Evolutionary conservation across 2,113 vertebrate species (phyloP), one percentile per base, ranked within the genome.

Genomic region (Leuciscus idus): DNA sequence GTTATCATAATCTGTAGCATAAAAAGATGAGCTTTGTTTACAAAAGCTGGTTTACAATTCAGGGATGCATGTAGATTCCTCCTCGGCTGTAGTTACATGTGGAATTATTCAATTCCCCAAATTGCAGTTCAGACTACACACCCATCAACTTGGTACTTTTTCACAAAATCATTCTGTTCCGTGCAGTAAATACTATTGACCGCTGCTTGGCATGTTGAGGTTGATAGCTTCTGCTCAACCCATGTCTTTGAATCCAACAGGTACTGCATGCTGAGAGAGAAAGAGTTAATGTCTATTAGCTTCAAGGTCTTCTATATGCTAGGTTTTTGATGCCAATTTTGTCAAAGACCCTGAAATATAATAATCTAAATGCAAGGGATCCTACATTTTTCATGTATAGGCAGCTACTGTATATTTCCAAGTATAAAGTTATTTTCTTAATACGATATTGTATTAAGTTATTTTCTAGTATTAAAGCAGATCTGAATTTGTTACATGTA

Each of bases 221-320:
- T 5, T 1, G 0, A 52, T 1, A 89, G 93, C 46, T 87, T 89
- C 66, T 82, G 83, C 77, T 95, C 95, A 68, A 95, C 89, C 94
- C 95, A 95, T 17, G 94, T 93, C 84, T 90, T 89, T 33, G 90
- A 91, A 52, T 95, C 94, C 92, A 95, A 50, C 28, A 95, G 88
- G 74, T 95, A 95, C 85, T 92, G 92, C 90, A 93, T 95, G 83
- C 95, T 95, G 36, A 10, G 57, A 85, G 46, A 79, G 4, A 77
- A 52, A 55, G 26, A 77, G 28, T 74, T 74, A 4, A 73, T 46
- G 39, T 48, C 21, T 26, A 15, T 74, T 74, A 48, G 33, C 33
- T 68, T 19, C 7, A 17, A 43, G 4, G n/a, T 50, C 11, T 17
- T 76, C 6, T 46, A 74, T 52, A 52, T 52, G 50, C 4, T 52